Conservation (phyloP, 2,113 vertebrate species). For the Corythoichthys haematopterus region DNA sequence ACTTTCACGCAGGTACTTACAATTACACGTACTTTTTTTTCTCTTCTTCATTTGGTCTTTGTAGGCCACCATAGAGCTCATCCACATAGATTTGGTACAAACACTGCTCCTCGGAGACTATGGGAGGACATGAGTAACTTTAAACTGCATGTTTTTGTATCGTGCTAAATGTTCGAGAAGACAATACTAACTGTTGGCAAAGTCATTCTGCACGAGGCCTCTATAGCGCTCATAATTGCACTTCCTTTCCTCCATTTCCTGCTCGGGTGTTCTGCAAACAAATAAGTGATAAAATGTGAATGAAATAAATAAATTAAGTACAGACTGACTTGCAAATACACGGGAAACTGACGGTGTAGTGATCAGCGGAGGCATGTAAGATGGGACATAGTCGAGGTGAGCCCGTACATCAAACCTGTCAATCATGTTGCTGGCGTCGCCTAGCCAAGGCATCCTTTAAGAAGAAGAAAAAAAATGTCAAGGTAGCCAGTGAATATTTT, state of each 20-base stretch:
- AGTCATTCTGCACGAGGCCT: constrained; percentile 96
- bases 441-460: constrained; percentile 95
- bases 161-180: background rate
- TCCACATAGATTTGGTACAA: constrained; percentile 96
- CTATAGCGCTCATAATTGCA: constrained; percentile 96
- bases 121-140: constrained; percentile 32
- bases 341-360: constrained; percentile 79
- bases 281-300: constrained; percentile 13
- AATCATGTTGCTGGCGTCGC: constrained; percentile 95
- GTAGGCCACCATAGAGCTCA: constrained; percentile 88
- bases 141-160: constrained; percentile 5
- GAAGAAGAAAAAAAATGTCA: background rate
- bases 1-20: background rate
- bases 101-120: constrained; percentile 95
- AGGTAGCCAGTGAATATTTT: background rate
- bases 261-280: constrained; percentile 72
- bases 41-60: constrained; percentile 89
- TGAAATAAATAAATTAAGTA: background rate
- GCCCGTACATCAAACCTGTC: constrained; percentile 93
- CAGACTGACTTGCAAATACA: background rate
- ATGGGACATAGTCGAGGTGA: constrained; percentile 90
- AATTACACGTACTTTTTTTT: constrained; percentile 85
- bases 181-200: constrained; percentile 86
- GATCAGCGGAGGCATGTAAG: constrained; percentile 83
- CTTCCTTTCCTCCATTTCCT: constrained; percentile 89